phyloP scores from a whole-genome alignment of 1,140 invertebrate species.

The Tyrophagus putrescentiae region DNA sequence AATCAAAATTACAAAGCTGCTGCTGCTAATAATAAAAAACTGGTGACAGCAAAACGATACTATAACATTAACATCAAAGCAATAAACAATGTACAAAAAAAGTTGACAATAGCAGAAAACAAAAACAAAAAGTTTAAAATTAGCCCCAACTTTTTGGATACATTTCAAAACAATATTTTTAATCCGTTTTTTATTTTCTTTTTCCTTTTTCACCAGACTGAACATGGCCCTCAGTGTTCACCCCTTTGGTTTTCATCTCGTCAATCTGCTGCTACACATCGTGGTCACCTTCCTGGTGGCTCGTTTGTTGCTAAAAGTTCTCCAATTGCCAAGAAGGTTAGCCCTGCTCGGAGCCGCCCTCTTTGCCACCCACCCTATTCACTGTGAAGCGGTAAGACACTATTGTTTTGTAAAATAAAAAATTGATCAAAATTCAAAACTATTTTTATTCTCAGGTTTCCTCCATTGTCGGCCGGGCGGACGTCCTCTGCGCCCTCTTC shows the following conservation, averaged over 20 bases:
- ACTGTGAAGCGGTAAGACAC: constrained; percentile 39
- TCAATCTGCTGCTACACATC: constrained; percentile 36
- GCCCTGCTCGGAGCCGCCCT: constrained; percentile 33
- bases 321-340: constrained; percentile 21
- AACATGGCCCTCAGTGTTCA: constrained; percentile 28
- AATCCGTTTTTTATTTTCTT: neutral
- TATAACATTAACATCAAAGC: too few relatives aligned
- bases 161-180: too few relatives aligned
- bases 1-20: too few relatives aligned
- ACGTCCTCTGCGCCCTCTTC: constrained; percentile 38
- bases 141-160: neutral
- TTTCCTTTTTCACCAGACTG: constrained; percentile 22
- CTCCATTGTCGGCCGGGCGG: constrained; percentile 40
- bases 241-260: constrained; percentile 35
- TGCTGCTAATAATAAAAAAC: too few relatives aligned
- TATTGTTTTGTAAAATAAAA: neutral
- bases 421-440: neutral
- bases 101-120: too few relatives aligned
- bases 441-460: constrained; percentile 33
- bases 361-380: constrained; percentile 41
- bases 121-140: neutral
- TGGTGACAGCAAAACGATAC: too few relatives aligned
- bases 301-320: constrained; percentile 8
- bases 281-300: constrained; percentile 22
- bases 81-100: too few relatives aligned